A percentile compares a stretch with the other conserved stretches of the same genome.
phyloP scores from a whole-genome alignment of 2,888 invertebrate genomes.

The Caenorhabditis sp. region DNA sequence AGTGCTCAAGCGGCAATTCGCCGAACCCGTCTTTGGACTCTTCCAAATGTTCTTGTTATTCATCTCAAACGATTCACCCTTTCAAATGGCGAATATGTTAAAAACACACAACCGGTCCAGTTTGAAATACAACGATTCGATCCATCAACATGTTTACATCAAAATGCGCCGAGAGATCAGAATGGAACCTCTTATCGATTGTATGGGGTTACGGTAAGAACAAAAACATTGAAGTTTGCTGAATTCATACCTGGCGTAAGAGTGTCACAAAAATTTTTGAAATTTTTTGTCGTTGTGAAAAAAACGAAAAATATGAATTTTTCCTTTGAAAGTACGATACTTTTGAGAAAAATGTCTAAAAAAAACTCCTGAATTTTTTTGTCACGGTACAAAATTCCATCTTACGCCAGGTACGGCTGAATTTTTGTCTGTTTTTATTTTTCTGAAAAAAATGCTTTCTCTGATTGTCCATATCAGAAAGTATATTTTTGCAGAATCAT shows the following conservation, averaged over 20 bases:
- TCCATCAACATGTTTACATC: constrained; percentile 51
- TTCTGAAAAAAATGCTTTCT: too few relatives aligned
- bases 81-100: constrained; percentile 53
- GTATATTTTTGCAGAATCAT: constrained; percentile 58
- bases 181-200: constrained; percentile 49
- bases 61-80: constrained; percentile 65
- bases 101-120: constrained; percentile 59
- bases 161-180: constrained; percentile 13
- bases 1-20: constrained; percentile 41
- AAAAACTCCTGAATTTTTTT: too few relatives aligned
- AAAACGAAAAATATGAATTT: too few relatives aligned
- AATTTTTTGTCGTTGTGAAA: too few relatives aligned
- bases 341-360: too few relatives aligned
- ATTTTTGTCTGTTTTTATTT: too few relatives aligned
- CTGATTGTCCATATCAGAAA: neutral
- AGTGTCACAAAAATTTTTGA: too few relatives aligned
- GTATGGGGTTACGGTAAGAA: constrained; percentile 63
- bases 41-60: constrained; percentile 58
- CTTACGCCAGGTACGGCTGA: too few relatives aligned
- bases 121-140: constrained; percentile 55
- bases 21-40: constrained; percentile 57
- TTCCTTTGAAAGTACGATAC: too few relatives aligned
- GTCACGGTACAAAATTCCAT: too few relatives aligned
- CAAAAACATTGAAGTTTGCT: too few relatives aligned
- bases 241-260: too few relatives aligned